Base-by-base conservation (phyloP, 2,113 vertebrate genomes). In the Actenoides lindsayi region DNA sequence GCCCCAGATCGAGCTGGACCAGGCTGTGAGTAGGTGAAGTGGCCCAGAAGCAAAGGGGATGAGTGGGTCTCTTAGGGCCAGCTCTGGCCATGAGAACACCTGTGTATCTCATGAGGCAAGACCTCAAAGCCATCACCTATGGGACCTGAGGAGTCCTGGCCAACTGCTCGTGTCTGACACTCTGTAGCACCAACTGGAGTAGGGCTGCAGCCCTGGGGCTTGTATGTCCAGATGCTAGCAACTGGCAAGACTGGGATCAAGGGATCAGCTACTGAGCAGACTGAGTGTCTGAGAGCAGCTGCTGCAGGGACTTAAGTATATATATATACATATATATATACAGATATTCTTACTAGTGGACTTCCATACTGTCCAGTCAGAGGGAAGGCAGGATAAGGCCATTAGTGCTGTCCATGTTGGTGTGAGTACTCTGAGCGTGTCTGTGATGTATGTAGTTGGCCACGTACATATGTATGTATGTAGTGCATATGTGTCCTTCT, bases 391-490 rank as follows among this genome's bases (percentile, higher is more conserved):
- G 75, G 48, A 28, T 15, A 4, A 48, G n/a, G 53, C 59, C 88
- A 20, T 0, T 24, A 59, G 19, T 35, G 50, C 65, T 74, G 64
- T n/a, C n/a, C 37, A 10, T 33, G 25, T 10, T 13, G 13, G 8
- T 27, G 39, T 27, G 13, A 37, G 33, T 8, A 35, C 59, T 48
- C 57, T 21, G 37, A 46, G 44, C 0, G 12, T 25, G 23, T 13
- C 44, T 81, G 63, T 53, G 37, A 23, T 25, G 3, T 13, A 18
- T 51, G 31, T 57, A 51, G 19, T 33, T 41, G 82, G 41, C 57
- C 42, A 10, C 2, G 16, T 13, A 4, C 63, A 13, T 30, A 37
- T 15, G 9, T n/a, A 54, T 2, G 1, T 25, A 0, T 57, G 14
- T 16, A 35, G 8, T 4, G 4, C 30, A 11, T 31, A 6, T 8